Evolutionary conservation across 2,113 vertebrate species (phyloP).

Genomic region (Notothenia coriiceps): DNA sequence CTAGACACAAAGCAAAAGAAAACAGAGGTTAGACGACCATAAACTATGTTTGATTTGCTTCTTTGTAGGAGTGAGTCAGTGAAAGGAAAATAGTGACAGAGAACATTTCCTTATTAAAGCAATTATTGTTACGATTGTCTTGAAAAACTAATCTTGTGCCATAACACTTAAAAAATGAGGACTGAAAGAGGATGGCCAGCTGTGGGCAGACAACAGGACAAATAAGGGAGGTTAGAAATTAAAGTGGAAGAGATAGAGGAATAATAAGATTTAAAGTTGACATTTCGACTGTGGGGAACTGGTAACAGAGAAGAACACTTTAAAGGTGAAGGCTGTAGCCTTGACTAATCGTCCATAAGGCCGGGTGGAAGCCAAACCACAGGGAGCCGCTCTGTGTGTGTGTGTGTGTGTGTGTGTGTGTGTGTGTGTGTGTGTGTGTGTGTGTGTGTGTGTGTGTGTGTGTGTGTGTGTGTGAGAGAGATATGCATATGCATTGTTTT

Average conservation of each 20-base stretch:
- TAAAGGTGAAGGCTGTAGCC: conserved; percentile 78
- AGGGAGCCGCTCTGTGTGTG: conserved; percentile 44
- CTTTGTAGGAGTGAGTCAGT: too few relatives aligned
- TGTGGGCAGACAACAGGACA: not conserved
- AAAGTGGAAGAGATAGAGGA: not conserved
- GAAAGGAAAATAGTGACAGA: not conserved
- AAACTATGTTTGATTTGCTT: too few relatives aligned
- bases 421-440: conserved; percentile 17
- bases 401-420: conserved; percentile 29
- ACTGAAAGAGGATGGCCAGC: not conserved
- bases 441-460: conserved; percentile 11
- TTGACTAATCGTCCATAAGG: conserved; percentile 78
- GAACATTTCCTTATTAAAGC: not conserved
- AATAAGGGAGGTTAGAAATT: not conserved
- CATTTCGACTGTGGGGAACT: not conserved
- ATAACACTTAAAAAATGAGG: not conserved
- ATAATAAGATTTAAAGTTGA: not conserved
- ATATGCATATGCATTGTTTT: conserved; percentile 81
- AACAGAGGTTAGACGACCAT: too few relatives aligned
- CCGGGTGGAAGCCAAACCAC: conserved; percentile 58
- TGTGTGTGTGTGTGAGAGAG: conserved; percentile 7
- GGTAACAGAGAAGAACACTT: conserved; percentile 28
- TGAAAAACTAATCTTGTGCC: conserved; percentile 1
- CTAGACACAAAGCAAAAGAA: too few relatives aligned
- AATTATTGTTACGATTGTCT: conserved; percentile 4